phyloP scores from a whole-genome alignment of 2,888 invertebrate genomes.

The Isoperla grammatica region DNA sequence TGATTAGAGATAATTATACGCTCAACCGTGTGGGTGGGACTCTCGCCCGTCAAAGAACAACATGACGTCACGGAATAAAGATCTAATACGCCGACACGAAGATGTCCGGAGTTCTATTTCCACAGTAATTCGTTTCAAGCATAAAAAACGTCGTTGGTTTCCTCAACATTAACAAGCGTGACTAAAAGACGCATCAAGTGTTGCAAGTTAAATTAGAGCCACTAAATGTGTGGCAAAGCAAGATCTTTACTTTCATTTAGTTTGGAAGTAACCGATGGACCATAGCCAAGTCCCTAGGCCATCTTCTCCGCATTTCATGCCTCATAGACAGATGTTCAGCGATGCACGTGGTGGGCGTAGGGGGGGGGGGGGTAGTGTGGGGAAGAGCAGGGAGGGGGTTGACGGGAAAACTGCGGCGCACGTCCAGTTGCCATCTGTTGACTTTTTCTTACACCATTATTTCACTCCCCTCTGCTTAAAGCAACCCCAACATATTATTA shows the following conservation, averaged over 20 bases:
- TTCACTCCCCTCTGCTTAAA: conserved; percentile 11
- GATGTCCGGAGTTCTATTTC: too few relatives aligned
- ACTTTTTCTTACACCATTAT: conserved; percentile 10
- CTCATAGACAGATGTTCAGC: conserved; percentile 13
- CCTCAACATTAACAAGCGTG: too few relatives aligned
- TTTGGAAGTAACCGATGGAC: conserved; percentile 11
- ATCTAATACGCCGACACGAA: too few relatives aligned
- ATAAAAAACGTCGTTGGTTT: too few relatives aligned
- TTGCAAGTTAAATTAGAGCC: conserved; percentile 8
- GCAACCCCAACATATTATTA: conserved; percentile 9
- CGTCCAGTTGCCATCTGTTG: conserved; percentile 10
- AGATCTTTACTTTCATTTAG: conserved; percentile 1
- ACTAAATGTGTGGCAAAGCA: background rate
- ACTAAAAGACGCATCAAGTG: background rate
- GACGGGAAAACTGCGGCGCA: background rate
- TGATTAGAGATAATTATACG: too few relatives aligned
- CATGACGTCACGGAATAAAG: too few relatives aligned
- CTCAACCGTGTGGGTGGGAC: too few relatives aligned
- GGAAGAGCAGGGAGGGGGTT: too few relatives aligned
- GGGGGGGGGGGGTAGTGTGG: conserved; percentile 2
- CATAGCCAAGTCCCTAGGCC: conserved; percentile 2
- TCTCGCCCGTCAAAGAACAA: too few relatives aligned
- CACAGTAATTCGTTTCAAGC: too few relatives aligned
- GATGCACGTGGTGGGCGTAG: conserved; percentile 1
- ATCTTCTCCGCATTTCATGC: conserved; percentile 3